Conservation (phyloP, 2,888 invertebrate species). For the Mesopsocus fuscifrons region DNA sequence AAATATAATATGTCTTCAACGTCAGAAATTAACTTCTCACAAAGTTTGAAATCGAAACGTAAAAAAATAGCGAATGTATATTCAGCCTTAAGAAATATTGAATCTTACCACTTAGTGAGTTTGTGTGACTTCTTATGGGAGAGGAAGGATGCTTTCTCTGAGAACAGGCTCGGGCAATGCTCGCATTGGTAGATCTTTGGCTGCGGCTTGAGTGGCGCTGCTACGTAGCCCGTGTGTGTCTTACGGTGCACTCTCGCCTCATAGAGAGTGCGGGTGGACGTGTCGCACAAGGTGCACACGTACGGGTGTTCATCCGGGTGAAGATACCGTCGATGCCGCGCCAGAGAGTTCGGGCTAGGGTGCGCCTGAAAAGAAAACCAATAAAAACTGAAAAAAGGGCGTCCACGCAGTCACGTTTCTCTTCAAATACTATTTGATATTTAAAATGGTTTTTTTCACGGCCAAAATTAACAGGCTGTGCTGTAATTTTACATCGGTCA, state of each 20-base stretch:
- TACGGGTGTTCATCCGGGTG: conserved; percentile 16
- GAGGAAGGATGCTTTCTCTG: neutral
- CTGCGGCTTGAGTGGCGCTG: conserved; percentile 5
- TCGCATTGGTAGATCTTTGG: conserved; percentile 7
- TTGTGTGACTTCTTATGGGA: conserved; percentile 6
- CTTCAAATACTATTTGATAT: no score
- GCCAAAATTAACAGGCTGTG: no score
- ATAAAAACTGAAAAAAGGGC: no score
- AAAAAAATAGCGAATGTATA: no score
- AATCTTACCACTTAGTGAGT: conserved; percentile 6
- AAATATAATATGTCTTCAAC: no score
- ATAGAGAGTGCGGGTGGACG: conserved; percentile 14
- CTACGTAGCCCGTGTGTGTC: conserved; percentile 12
- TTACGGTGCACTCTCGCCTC: conserved; percentile 15
- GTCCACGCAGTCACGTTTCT: no score
- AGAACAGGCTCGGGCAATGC: conserved; percentile 3
- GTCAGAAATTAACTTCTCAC: no score
- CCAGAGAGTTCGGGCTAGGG: conserved; percentile 11
- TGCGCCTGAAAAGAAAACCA: no score
- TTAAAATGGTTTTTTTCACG: no score
- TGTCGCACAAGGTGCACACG: conserved; percentile 15
- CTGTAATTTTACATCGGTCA: no score
- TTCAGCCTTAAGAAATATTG: no score
- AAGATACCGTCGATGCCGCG: conserved; percentile 13
- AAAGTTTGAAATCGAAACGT: no score